Evolutionary conservation across 2,888 invertebrate genomes (phyloP).

Genomic region (Nematopogon swammerdamellus): DNA sequence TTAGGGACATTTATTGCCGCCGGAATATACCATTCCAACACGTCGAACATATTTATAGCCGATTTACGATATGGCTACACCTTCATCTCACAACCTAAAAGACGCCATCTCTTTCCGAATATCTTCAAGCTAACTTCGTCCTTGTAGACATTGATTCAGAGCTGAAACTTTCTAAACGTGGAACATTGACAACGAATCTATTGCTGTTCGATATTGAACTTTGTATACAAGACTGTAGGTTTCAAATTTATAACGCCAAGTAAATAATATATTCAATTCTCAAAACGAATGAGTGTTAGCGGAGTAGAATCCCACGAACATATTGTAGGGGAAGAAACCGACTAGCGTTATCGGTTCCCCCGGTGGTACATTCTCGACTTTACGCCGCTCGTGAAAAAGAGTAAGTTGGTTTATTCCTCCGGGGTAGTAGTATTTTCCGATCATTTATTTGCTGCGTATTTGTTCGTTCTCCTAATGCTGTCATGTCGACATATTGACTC

Average conservation of each 20-base stretch:
- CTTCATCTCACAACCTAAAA: neutral
- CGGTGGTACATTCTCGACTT: conserved; percentile 20
- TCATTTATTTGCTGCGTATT: conserved; percentile 36
- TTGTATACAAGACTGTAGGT: too few species aligned
- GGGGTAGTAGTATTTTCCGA: conserved; percentile 25
- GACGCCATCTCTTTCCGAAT: neutral
- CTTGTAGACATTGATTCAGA: neutral
- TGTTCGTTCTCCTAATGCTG: conserved; percentile 27
- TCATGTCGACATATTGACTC: conserved; percentile 26
- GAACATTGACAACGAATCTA: too few species aligned
- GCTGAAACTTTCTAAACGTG: too few species aligned
- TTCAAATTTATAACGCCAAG: too few species aligned
- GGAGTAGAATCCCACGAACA: conserved; percentile 50
- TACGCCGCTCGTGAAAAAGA: neutral
- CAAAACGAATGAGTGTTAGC: conserved; percentile 57
- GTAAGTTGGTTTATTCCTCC: neutral
- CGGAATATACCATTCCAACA: conserved; percentile 46
- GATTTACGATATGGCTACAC: conserved; percentile 33
- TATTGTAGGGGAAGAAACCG: conserved; percentile 41
- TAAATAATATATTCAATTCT: conserved; percentile 53
- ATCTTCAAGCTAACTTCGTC: neutral
- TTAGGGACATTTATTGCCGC: neutral
- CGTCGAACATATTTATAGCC: conserved; percentile 43
- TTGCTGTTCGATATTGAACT: too few species aligned
- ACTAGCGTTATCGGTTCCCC: conserved; percentile 38